phyloP scores from a whole-genome alignment of 2,113 vertebrate genomes.

The Cygnus buccinator region DNA sequence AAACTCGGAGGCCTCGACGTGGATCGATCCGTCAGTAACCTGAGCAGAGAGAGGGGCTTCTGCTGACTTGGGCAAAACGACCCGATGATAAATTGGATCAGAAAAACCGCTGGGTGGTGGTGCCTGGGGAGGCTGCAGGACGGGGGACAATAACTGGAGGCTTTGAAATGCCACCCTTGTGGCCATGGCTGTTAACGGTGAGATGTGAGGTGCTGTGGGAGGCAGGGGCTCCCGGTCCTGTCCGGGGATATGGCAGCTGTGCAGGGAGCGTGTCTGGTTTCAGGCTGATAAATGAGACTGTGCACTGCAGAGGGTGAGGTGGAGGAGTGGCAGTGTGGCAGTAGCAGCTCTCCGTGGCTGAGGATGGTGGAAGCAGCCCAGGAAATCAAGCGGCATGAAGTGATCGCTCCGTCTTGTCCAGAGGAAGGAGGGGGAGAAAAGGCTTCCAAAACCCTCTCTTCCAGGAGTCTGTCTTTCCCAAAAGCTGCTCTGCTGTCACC shows the following conservation, averaged over 20 bases:
- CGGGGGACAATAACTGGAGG: background rate
- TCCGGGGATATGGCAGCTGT: background rate
- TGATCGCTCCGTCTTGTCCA: rapidly evolving
- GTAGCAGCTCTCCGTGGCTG: background rate
- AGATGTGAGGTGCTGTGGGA: background rate
- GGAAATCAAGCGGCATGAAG: background rate
- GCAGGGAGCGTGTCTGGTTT: background rate
- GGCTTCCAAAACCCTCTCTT: background rate
- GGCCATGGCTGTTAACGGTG: background rate
- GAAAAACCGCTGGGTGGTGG: background rate
- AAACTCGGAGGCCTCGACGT: background rate
- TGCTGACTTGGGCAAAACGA: slow-evolving; percentile 49
- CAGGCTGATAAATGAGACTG: background rate
- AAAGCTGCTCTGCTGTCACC: background rate
- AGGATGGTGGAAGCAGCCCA: background rate
- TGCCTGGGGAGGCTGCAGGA: background rate
- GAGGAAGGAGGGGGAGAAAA: background rate
- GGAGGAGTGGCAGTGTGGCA: background rate
- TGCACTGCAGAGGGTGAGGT: background rate
- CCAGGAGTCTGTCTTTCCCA: background rate
- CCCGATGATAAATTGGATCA: slow-evolving; percentile 11
- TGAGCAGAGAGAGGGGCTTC: slow-evolving; percentile 35
- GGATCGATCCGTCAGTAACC: background rate
- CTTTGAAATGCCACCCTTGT: background rate
- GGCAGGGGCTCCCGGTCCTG: background rate